A percentile compares a stretch with the other conserved stretches of the same genome.
Conservation (phyloP, 2,888 invertebrate species). For the Harpagoxenus sublaevis region DNA sequence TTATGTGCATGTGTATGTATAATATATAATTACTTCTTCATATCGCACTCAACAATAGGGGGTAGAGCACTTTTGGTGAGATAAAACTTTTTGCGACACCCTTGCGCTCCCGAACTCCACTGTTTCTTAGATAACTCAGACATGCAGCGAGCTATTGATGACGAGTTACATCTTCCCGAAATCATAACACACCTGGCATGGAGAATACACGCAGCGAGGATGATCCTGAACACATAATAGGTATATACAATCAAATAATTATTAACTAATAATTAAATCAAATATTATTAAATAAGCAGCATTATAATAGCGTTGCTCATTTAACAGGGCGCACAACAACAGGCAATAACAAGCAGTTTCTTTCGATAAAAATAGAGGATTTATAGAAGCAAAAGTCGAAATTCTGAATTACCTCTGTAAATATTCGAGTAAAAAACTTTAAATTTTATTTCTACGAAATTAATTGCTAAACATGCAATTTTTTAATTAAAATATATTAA, state of each 20-base stretch:
- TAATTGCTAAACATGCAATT: background rate
- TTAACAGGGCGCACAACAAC: background rate
- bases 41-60: slow-evolving; percentile 54
- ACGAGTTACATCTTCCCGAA: slow-evolving; percentile 82
- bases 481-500: background rate
- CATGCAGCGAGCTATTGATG: slow-evolving; percentile 74
- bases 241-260: background rate
- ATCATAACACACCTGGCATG: slow-evolving; percentile 80
- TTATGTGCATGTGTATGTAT: background rate
- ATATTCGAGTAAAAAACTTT: background rate
- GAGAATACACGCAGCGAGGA: slow-evolving; percentile 46
- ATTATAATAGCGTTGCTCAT: background rate
- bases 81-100: slow-evolving; percentile 49
- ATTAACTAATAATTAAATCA: slow-evolving; percentile 14
- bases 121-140: slow-evolving; percentile 73
- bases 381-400: background rate
- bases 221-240: background rate
- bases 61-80: slow-evolving; percentile 57
- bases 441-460: background rate
- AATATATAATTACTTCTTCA: slow-evolving; percentile 69
- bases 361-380: background rate
- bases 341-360: too few relatives aligned
- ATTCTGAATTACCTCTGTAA: background rate
- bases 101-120: slow-evolving; percentile 29
- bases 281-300: background rate